Percentiles rank a stretch among this genome's conserved stretches.
Conservation (phyloP, 2,797 vertebrate species). For the Morus bassanus region DNA sequence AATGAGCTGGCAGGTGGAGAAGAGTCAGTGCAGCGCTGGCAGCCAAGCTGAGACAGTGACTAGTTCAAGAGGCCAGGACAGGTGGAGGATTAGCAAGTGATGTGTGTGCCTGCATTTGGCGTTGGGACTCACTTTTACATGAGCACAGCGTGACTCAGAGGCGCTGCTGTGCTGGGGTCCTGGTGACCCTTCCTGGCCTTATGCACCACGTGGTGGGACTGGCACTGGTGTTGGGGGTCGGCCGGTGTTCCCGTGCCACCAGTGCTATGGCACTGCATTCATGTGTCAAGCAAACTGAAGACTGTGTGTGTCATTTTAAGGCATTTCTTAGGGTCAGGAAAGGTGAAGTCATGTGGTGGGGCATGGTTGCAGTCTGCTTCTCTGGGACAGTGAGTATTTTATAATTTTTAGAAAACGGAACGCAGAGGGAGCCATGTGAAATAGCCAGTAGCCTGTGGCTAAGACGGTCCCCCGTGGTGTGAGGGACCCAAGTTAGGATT, state of each 20-base stretch:
- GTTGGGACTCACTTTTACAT: neutral
- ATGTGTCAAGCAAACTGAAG: neutral
- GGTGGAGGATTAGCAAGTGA: neutral
- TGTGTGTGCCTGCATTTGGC: neutral
- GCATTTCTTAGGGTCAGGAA: neutral
- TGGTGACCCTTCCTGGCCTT: neutral
- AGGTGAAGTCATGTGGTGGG: neutral
- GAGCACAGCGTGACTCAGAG: fast-evolving
- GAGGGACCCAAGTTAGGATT: neutral
- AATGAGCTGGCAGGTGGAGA: fast-evolving
- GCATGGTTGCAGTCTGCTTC: neutral
- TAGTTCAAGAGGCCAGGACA: neutral
- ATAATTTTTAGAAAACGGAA: neutral
- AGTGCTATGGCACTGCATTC: neutral
- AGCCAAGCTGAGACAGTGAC: neutral
- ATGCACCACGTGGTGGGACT: fast-evolving
- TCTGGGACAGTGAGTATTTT: neutral
- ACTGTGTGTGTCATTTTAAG: neutral
- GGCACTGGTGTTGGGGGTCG: fast-evolving
- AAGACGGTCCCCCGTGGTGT: neutral
- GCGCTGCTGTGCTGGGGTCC: fast-evolving
- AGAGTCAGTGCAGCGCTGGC: fast-evolving
- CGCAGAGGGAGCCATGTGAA: neutral
- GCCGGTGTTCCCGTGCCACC: fast-evolving
- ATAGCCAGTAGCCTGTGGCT: neutral